Evolutionary conservation across 2,888 invertebrate species (phyloP), one percentile per base, ranked within the genome.

Genomic region (Agonopterix arenella): DNA sequence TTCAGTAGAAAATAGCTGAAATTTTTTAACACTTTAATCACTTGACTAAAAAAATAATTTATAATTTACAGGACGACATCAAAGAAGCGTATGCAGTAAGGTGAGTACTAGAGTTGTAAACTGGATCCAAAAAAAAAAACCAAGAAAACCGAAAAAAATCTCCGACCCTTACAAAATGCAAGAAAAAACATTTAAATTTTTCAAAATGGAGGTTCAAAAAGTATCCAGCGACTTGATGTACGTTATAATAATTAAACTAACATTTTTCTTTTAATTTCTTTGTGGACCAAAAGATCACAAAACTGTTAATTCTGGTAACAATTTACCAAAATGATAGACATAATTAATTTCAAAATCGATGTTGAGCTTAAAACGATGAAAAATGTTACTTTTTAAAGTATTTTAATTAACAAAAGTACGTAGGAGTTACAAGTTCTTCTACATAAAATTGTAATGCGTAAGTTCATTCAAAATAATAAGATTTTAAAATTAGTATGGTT

Each of bases 11-110:
- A 28, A 28, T 5, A 28, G 28, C 28, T 28, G 28, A 0, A 28
- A 28, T 7, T 28, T 28, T 28, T 28, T 28, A 5, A 28, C 28
- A 28, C 28, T 7, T 28, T 28, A 28, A 28, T 7, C 5, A 28
- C 7, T 28, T 28, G 28, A 28, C 7, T 28, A 28, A 28, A 28
- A 28, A 28, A 28, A 28, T 2, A 7, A 28, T 7, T 28, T 49
- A 49, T 16, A 18, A 28, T 56, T 69, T 61, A 55, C 73, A 74
- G 73, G 60, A 36, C 55, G 28, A 36, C 60, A 16, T 49, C 58
- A 50, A 73, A 70, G 62, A 73, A 70, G 53, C 66, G 60, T 48
- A 52, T 56, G 44, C 61, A 66, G 50, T 67, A 66, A 62, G 68
- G 73, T 72, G 70, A 73, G 73, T 73, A 62, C 48, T 48, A 56